phyloP scores from a whole-genome alignment of 2,888 invertebrate genomes.

The Scrobipalpa atriplicella region DNA sequence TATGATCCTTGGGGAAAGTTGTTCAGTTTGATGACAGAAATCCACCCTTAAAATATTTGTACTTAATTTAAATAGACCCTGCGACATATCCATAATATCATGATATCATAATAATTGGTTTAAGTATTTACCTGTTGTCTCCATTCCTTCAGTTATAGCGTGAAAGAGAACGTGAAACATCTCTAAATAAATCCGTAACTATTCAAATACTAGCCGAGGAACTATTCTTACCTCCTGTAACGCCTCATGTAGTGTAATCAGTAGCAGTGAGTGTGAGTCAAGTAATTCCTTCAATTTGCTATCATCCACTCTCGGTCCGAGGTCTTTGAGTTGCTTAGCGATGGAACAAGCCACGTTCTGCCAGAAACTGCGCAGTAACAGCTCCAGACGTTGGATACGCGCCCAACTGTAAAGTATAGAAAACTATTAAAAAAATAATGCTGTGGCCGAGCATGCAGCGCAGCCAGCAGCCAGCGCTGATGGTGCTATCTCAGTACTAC shows the following conservation, averaged over 20 bases:
- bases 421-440: not conserved
- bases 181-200: too few species aligned
- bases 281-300: not conserved
- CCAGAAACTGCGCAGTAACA: slow-evolving; percentile 66
- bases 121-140: too few species aligned
- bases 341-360: slow-evolving; percentile 60
- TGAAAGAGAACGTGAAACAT: too few species aligned
- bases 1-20: too few species aligned
- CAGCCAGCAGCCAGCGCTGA: not conserved
- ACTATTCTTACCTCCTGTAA: not conserved
- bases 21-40: too few species aligned
- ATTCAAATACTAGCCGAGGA: too few species aligned
- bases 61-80: too few species aligned
- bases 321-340: not conserved
- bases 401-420: not conserved
- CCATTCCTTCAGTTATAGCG: too few species aligned
- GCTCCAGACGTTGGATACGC: slow-evolving; percentile 52
- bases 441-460: not conserved
- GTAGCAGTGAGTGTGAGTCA: slow-evolving; percentile 47
- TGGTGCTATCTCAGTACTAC: too few species aligned
- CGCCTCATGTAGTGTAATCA: slow-evolving; percentile 42
- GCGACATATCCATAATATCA: too few species aligned
- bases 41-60: too few species aligned
- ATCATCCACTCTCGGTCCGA: not conserved
- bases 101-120: too few species aligned